phyloP scores from a whole-genome alignment of 2,113 vertebrate genomes.

The Alligator sinensis region DNA sequence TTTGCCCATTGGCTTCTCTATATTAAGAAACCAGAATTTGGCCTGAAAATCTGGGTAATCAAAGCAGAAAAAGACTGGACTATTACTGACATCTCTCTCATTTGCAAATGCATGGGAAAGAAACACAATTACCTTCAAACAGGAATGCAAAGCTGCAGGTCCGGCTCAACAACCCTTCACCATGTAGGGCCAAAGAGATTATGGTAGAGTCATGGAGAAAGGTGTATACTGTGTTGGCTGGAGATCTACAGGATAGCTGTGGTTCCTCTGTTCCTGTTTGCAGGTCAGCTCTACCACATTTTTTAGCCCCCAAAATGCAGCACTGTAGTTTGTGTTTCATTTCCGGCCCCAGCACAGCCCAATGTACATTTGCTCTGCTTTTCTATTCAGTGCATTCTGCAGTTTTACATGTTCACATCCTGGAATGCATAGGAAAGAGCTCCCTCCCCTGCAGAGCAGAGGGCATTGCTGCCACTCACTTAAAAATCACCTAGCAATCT shows the following conservation, averaged over 20 bases:
- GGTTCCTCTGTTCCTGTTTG: not conserved
- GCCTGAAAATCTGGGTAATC: not conserved
- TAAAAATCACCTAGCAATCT: not conserved
- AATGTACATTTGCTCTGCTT: not conserved
- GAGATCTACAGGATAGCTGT: not conserved
- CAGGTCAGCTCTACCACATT: not conserved
- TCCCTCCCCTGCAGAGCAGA: slow-evolving; percentile 55
- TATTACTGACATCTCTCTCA: not conserved
- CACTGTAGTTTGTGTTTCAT: not conserved
- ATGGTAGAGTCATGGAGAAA: not conserved
- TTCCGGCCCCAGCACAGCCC: not conserved
- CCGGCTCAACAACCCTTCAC: not conserved
- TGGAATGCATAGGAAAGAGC: slow-evolving; percentile 60
- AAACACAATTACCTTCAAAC: not conserved
- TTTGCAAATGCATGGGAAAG: not conserved
- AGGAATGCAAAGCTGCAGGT: not conserved
- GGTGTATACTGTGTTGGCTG: not conserved
- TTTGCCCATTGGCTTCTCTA: not conserved
- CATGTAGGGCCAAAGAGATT: not conserved
- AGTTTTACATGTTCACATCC: not conserved
- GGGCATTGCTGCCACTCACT: slow-evolving; percentile 15
- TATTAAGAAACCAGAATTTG: not conserved
- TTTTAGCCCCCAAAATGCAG: not conserved
- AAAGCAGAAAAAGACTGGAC: not conserved
- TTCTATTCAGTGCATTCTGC: not conserved